Conservation (phyloP, 2,797 vertebrate species). For the Typhlichthys eigenmanni region DNA sequence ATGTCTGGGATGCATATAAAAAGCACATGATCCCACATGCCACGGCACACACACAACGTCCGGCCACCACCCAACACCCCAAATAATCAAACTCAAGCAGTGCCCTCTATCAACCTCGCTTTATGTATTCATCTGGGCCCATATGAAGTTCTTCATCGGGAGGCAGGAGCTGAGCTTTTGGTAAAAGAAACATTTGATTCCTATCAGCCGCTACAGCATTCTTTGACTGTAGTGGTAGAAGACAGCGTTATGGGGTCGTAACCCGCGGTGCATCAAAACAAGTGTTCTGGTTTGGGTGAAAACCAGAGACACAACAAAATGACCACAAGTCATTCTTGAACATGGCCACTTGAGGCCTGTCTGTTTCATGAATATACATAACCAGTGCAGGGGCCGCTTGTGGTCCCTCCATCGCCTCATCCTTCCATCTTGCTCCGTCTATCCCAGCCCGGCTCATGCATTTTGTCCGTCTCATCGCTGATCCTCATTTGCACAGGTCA, state of each 20-base stretch:
- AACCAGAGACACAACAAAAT: slow-evolving; percentile 54
- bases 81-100: slow-evolving; percentile 48
- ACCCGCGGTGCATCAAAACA: slow-evolving; percentile 35
- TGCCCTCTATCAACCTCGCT: slow-evolving; percentile 42
- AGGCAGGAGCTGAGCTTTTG: slow-evolving; percentile 21
- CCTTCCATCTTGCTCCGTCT: slow-evolving; percentile 30
- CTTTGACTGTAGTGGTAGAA: slow-evolving; percentile 36
- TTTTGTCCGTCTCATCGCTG: slow-evolving; percentile 49
- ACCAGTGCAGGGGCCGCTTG: slow-evolving; percentile 27
- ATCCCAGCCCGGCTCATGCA: slow-evolving; percentile 40
- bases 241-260: slow-evolving; percentile 45
- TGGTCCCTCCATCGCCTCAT: slow-evolving; percentile 40
- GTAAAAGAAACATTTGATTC: slow-evolving; percentile 61
- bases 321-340: slow-evolving; percentile 63
- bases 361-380: slow-evolving; percentile 66
- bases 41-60: slow-evolving; percentile 50
- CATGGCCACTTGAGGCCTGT: slow-evolving; percentile 44
- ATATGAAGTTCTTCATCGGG: slow-evolving; percentile 45
- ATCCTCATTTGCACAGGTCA: slow-evolving; percentile 70
- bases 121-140: slow-evolving; percentile 38
- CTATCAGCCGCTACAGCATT: slow-evolving; percentile 37
- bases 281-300: slow-evolving; percentile 26
- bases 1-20: slow-evolving; percentile 20
- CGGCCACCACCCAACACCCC: slow-evolving; percentile 3
- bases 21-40: slow-evolving; percentile 50